Base-by-base conservation (phyloP, 2,113 vertebrate genomes). In the Pavo muticus region DNA sequence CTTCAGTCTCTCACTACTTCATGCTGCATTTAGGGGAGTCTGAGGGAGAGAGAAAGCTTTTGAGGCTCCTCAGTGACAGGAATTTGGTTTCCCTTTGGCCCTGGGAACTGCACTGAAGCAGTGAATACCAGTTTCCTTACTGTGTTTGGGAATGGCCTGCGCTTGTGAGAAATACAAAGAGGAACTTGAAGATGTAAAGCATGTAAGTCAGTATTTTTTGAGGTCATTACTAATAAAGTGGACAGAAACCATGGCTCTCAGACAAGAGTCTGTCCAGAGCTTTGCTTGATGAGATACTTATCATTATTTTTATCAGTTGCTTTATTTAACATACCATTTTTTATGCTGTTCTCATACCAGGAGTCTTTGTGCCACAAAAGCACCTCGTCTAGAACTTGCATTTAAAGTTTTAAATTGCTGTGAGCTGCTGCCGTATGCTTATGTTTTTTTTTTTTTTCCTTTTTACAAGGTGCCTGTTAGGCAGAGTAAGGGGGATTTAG, bases 321-420 rank as follows among this genome's bases (percentile, higher is more conserved):
- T 90, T 48, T 23, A 78, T 86, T 86, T 72, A 90, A 35, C 21
- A 3, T 91, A 32, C 57, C 6, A 52, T 56, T 91, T 94, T 68
- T 40, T 90, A 7, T 81, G 16, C 16, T 71, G 16, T 88, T 91
- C 7, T 84, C 27, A 81, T 91, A 61, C 47, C 25, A 3, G 11
- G n/a, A 61, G 30, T 80, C 85, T 86, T 83, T 74, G 68, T 86
- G 20, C 39, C 59, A 40, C 0, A 6, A 16, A 84, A 86, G 8
- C 69, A 48, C 1, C 0, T 71, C 10, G 17, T 77, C 47, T 95
- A 72, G 82, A 96, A 96, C 84, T 35, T 86, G 16, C 87, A 54
- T 91, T 90, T 96, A 75, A 65, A 59, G 79, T 96, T 97, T 82
- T 50, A 97, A 87, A 87, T 76, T 94, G 64, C 73, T 96, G 75